Conservation (phyloP, 2,888 invertebrate genomes). For the Hyposoter dolosus region DNA sequence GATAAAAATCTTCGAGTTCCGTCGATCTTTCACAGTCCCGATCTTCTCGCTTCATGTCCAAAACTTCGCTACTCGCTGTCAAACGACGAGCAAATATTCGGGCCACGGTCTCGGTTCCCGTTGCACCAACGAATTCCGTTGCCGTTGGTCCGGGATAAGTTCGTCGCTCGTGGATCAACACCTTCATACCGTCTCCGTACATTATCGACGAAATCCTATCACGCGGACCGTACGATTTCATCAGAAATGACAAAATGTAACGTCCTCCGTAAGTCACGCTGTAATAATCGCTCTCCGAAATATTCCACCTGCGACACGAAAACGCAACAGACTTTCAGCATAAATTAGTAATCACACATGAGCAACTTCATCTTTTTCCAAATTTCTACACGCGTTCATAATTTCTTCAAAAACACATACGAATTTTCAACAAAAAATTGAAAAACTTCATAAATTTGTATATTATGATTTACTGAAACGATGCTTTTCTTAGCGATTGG, state of each 20-base stretch:
- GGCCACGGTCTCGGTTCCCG: constrained; percentile 72
- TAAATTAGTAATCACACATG: too few relatives aligned
- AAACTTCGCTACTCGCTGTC: constrained; percentile 73
- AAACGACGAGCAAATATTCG: constrained; percentile 70
- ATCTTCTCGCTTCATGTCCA: constrained; percentile 60
- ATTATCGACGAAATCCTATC: constrained; percentile 73
- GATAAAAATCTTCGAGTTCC: constrained; percentile 72
- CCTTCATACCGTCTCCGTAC: constrained; percentile 76
- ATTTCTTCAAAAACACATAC: too few relatives aligned
- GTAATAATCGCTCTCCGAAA: constrained; percentile 47
- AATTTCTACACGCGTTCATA: too few relatives aligned
- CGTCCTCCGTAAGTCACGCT: constrained; percentile 71
- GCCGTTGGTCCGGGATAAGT: constrained; percentile 77
- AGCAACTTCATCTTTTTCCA: too few relatives aligned
- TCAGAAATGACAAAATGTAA: constrained; percentile 73
- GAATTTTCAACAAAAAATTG: too few relatives aligned
- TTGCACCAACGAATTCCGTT: constrained; percentile 71
- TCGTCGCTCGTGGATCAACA: constrained; percentile 79
- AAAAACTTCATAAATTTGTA: too few relatives aligned
- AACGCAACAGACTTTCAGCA: too few relatives aligned
- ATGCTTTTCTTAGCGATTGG: too few relatives aligned
- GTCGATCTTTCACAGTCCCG: constrained; percentile 76
- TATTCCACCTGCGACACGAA: constrained; percentile 55
- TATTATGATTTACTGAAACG: too few relatives aligned
- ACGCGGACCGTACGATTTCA: constrained; percentile 65